Evolutionary conservation across 2,888 invertebrate genomes (phyloP), one percentile per base, ranked within the genome.

Genomic region (Plebejus melissa): DNA sequence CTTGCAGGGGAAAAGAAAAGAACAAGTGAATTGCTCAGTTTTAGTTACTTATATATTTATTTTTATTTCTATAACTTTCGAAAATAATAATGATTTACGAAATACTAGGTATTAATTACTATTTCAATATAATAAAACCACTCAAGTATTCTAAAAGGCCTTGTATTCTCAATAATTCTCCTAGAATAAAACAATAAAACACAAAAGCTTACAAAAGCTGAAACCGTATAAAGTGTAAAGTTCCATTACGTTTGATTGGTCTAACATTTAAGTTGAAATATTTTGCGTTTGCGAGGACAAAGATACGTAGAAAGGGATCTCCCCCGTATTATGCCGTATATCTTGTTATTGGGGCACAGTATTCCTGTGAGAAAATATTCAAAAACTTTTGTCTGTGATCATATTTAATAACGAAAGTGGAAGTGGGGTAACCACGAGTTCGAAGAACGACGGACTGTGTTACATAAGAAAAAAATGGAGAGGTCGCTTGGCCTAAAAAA

Each of bases 341-440:
- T 69, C 38, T 71, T 69, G 32, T 41, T 54, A 70, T 75, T 57
- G 50, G 32, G 69, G 41, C 54, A 75, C 70, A 46, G 74, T 75
- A 75, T 69, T 69, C 77, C 74, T 75, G 57, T 2, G 58, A 76
- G 46, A 75, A 74, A 72, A 74, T 77, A 77, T 78, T 78, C 76
- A 58, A 74, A 79, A 79, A 79, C 74, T 79, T 78, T 77, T 76
- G 69, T 79, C 76, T 78, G 77, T 79, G 75, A 75, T 76, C 72
- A 76, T 78, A 78, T 79, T 79, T 79, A 79, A 78, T 79, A 79
- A 77, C 78, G 76, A 77, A 77, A 79, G 76, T 76, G 76, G 75
- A 72, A 76, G 71, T 58, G 74, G 72, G 74, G 60, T 76, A 38
- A 74, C 79, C 76, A 77, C 58, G 13, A 58, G 2, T 74, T 77